Conservation (phyloP, 1,140 invertebrate species). For the Nephila pilipes region DNA sequence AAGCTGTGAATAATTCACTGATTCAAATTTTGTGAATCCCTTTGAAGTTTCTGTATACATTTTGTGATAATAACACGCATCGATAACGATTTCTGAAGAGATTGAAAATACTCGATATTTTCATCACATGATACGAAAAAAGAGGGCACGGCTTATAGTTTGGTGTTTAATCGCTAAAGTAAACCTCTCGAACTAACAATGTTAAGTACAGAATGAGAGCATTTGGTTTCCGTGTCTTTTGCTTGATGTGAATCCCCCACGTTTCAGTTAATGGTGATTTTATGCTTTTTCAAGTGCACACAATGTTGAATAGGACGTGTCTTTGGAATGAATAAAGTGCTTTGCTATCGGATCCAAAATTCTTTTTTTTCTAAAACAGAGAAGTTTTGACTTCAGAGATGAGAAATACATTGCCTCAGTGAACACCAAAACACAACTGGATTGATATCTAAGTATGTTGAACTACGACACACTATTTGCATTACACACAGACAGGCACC, state of each 20-base stretch:
- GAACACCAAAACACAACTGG: not conserved
- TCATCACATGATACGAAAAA: not conserved
- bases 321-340: not conserved
- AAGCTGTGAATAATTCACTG: not conserved
- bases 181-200: too few relatives aligned
- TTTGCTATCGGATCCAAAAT: not conserved
- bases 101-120: not conserved
- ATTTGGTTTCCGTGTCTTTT: too few relatives aligned
- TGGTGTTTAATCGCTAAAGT: too few relatives aligned
- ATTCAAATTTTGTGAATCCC: not conserved
- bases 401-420: not conserved
- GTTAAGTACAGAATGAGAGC: too few relatives aligned
- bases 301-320: not conserved
- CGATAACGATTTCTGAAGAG: not conserved
- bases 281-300: slow-evolving; percentile 5
- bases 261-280: not conserved
- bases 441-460: too few relatives aligned
- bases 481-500: too few relatives aligned
- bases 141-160: too few relatives aligned
- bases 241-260: not conserved
- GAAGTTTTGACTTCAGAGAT: not conserved
- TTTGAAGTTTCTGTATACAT: not conserved
- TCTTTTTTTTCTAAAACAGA: too few relatives aligned
- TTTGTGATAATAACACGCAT: not conserved
- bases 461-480: too few relatives aligned